These are phyloP conservation scores for Yponomeuta evonymella DNA, from an alignment of 2,888 invertebrate species.

Conservation along the genomic window DNA sequence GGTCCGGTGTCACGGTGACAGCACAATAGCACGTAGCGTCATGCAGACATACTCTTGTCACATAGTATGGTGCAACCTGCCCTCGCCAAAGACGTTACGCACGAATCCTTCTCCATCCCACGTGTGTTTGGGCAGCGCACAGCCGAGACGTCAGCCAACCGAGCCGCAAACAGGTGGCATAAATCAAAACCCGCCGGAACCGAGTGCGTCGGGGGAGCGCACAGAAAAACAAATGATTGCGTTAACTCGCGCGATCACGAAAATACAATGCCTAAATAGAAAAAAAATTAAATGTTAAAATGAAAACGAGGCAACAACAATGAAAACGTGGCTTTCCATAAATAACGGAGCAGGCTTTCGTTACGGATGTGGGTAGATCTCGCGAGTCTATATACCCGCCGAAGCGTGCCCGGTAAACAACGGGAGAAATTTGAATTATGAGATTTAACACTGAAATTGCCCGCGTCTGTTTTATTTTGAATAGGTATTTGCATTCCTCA, in stretches of 20 bases:
- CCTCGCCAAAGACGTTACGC: slow-evolving; percentile 25
- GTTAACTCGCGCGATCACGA: slow-evolving; percentile 45
- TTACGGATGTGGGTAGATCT: slow-evolving; percentile 70
- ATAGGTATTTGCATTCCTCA: slow-evolving; percentile 49
- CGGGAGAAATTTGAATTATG: slow-evolving; percentile 64
- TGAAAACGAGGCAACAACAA: slow-evolving; percentile 68
- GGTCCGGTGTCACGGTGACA: too few species aligned
- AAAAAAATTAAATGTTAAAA: slow-evolving; percentile 62
- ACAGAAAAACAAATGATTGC: slow-evolving; percentile 60
- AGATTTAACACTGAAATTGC: slow-evolving; percentile 62
- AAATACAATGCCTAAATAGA: slow-evolving; percentile 52
- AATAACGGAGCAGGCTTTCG: slow-evolving; percentile 70
- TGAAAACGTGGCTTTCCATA: slow-evolving; percentile 68
- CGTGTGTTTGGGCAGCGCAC: not conserved
- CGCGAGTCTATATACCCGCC: slow-evolving; percentile 64
- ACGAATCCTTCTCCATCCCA: slow-evolving; percentile 35
- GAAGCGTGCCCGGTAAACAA: slow-evolving; percentile 61
- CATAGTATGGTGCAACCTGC: too few species aligned
- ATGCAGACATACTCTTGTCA: too few species aligned
- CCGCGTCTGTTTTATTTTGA: slow-evolving; percentile 56
- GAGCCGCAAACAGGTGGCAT: slow-evolving; percentile 25
- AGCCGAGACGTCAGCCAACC: not conserved
- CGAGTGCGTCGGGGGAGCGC: slow-evolving; percentile 47
- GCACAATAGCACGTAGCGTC: too few species aligned
- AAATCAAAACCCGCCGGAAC: slow-evolving; percentile 52